Evolutionary conservation across 2,797 vertebrate species (phyloP), one percentile per base, ranked within the genome.

Genomic region (Gymnothorax javanicus): DNA sequence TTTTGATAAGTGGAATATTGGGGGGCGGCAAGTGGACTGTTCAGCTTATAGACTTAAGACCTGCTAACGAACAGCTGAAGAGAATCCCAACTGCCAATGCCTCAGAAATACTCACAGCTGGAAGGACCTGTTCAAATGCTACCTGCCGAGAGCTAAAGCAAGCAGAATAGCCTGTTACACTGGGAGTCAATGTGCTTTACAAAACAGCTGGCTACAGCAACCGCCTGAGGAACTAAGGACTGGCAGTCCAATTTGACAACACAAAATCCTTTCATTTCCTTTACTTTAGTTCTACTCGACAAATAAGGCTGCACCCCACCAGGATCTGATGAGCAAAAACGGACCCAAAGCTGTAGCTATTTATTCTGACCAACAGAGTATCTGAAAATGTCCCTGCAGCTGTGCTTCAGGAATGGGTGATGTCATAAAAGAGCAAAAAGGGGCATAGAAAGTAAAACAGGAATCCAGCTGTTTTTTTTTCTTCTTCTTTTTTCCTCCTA

Each of bases 41-140:
- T 83, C 2, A 83, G 56, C 81, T 83, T 57, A 83, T 25, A 13
- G 56, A 23, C 23, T 57, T 57, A 25, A 9, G 23, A 25, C 81
- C 57, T 27, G n/a, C 25, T 25, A 83, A 83, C 25, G 54, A 33
- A 58, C 79, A 52, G 23, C 20, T 58, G 52, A 54, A 82, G 27
- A 17, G 9, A 82, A 25, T 25, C n/a, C 54, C 81, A 83, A 54
- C 81, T 0, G 12, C 81, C 56, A 11, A 23, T 7, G 23, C 54
- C 54, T 83, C 81, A 59, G 58, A 83, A 83, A 57, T 57, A 15
- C 52, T 83, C 81, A 12, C 56, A 57, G 81, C 54, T 79, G 13
- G 27, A n/a, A 2, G 17, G 52, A 15, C 27, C 27, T 17, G 57
- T 2, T 57, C 58, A 25, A 6, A 56, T 58, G 79, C 27, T 50